Conservation (phyloP, 2,113 vertebrate genomes). For the Aviceda subcristata region DNA sequence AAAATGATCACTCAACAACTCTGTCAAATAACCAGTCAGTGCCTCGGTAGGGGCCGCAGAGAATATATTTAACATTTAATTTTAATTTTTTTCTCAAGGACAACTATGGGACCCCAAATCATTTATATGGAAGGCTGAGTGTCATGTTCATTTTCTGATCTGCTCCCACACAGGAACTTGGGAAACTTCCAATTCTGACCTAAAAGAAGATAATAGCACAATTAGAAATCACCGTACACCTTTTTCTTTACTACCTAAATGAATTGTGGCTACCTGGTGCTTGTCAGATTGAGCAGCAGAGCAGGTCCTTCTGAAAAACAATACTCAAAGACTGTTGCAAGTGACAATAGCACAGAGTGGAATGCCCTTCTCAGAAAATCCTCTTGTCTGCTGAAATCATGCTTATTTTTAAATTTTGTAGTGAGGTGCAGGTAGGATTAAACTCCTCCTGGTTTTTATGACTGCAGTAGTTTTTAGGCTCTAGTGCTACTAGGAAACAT, state of each 20-base stretch:
- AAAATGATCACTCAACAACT: neutral
- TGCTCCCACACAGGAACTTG: neutral
- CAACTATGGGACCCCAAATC: neutral
- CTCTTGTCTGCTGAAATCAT: neutral
- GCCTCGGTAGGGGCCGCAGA: neutral
- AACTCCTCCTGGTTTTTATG: neutral
- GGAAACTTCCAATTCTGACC: neutral
- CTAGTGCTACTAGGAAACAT: neutral
- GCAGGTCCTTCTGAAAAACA: neutral
- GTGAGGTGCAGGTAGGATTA: accelerated
- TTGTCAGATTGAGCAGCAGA: neutral
- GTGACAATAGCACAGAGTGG: neutral
- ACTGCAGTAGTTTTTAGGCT: neutral
- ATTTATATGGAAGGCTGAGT: neutral
- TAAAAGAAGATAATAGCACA: neutral
- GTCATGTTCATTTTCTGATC: neutral
- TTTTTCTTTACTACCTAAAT: neutral
- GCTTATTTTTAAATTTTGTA: neutral
- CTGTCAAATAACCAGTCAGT: neutral
- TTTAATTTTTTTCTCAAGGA: neutral
- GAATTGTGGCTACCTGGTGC: neutral
- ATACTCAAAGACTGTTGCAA: neutral
- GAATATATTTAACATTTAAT: neutral
- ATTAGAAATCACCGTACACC: neutral
- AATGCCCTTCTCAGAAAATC: neutral